Evolutionary conservation across 2,888 invertebrate genomes (phyloP).

Genomic region (Pelosia muscerda): DNA sequence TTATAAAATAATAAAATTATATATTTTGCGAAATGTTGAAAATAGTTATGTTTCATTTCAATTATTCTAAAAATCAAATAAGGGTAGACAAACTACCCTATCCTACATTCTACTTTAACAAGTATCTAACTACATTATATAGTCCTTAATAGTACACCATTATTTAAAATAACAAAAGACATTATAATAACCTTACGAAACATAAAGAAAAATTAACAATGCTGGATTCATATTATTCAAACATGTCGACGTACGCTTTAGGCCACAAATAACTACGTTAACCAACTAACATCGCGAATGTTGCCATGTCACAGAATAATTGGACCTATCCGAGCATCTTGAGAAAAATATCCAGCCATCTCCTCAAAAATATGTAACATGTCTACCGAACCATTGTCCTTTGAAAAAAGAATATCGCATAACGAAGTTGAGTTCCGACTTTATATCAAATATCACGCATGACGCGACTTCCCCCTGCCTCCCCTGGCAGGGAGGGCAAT

Average conservation of each 20-base stretch:
- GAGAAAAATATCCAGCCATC: slow-evolving; percentile 80
- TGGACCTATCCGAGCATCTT: slow-evolving; percentile 76
- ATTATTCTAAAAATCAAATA: background rate
- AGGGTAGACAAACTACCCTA: background rate
- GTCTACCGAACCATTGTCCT: slow-evolving; percentile 82
- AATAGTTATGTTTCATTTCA: background rate
- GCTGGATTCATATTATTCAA: slow-evolving; percentile 45
- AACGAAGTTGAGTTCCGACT: slow-evolving; percentile 86
- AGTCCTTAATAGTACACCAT: background rate
- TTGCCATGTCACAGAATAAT: slow-evolving; percentile 79
- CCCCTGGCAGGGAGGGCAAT: slow-evolving; percentile 76
- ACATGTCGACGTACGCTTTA: slow-evolving; percentile 36
- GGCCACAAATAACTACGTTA: slow-evolving; percentile 62
- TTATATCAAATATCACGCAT: slow-evolving; percentile 88
- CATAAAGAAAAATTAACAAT: slow-evolving; percentile 41
- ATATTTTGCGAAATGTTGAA: background rate
- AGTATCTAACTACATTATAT: background rate
- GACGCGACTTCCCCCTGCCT: slow-evolving; percentile 75
- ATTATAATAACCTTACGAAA: slow-evolving; percentile 17
- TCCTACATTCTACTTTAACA: background rate
- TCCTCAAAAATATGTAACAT: slow-evolving; percentile 81
- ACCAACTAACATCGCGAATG: slow-evolving; percentile 77
- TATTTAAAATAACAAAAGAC: slow-evolving; percentile 4
- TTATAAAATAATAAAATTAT: background rate
- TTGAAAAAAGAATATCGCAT: slow-evolving; percentile 86